These are phyloP conservation scores for Epizoanthus scotinus DNA, from an alignment of 92 coral and sea anemone genomes.

Conservation along the genomic window DNA sequence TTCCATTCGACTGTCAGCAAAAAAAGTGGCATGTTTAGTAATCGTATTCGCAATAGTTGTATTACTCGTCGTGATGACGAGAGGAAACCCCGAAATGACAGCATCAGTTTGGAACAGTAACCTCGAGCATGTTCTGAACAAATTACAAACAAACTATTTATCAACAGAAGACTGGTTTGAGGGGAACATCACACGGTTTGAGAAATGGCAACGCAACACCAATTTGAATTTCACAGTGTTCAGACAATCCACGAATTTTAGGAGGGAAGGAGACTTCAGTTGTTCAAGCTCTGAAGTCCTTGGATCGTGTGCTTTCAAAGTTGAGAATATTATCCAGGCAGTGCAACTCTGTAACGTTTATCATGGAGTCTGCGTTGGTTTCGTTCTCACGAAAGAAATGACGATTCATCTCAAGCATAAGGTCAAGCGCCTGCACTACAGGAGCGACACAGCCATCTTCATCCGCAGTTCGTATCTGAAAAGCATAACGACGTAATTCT, in stretches of 20 bases:
- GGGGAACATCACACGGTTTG: slow-evolving; percentile 37
- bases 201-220: slow-evolving; percentile 7
- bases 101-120: background rate
- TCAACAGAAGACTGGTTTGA: slow-evolving; percentile 38
- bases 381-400: slow-evolving; percentile 58
- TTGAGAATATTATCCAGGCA: slow-evolving; percentile 46
- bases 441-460: slow-evolving; percentile 46
- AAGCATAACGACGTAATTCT: background rate
- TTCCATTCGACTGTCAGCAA: background rate
- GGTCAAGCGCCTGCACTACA: slow-evolving; percentile 7
- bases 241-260: background rate
- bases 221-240: slow-evolving; percentile 32
- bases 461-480: slow-evolving; percentile 39
- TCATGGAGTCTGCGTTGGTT: slow-evolving; percentile 47
- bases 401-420: slow-evolving; percentile 46
- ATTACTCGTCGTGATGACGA: background rate
- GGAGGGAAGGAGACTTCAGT: slow-evolving; percentile 51
- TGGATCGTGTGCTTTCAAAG: slow-evolving; percentile 61
- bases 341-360: slow-evolving; percentile 55
- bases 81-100: background rate
- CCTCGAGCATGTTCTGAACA: background rate
- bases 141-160: background rate
- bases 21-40: background rate
- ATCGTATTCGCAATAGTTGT: background rate
- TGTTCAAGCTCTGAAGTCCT: slow-evolving; percentile 52